Base-by-base conservation (phyloP, 2,797 vertebrate genomes). In the Eulemur rubriventer region DNA sequence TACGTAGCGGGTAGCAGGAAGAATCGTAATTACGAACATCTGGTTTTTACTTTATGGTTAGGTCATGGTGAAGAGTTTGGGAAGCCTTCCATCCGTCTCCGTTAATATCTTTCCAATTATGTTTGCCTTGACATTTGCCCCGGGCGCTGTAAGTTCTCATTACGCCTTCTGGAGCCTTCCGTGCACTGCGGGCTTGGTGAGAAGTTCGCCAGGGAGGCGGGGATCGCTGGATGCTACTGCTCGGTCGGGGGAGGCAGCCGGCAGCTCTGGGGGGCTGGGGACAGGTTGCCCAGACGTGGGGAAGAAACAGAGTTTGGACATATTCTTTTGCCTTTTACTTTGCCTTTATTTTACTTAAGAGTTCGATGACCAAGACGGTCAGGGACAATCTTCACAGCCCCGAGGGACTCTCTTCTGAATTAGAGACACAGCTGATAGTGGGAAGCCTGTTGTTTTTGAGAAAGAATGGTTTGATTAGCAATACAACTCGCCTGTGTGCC, bases 61-160 rank as follows among this genome's bases (percentile, higher is more conserved):
- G 84, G 46, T 78, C 72, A 46, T 85, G 85, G 55, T 87, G 28
- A 75, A 30, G 30, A 57, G 91, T 95, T 94, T 63, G 85, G 91
- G 83, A 95, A 82, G 38, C 38, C 72, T 75, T 78, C 78, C n/a
- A 59, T 75, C 43, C 59, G n/a, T 85, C 61, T 94, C 87, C 67
- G 48, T 55, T 89, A 85, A 86, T 85, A 92, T 95, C 86, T 94
- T 94, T 96, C 88, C 93, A 84, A 67, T 95, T 83, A n/a, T 73
- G n/a, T 94, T 86, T 91, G 80, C 52, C 20, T 83, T 87, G 65
- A 86, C 76, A 84, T 95, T 92, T 94, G n/a, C 52, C 38, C 76
- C 63, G 24, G 65, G 38, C 11, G 35, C 43, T 67, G 7, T 41
- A 67, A n/a, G 33, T 90, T 95, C 85, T 90, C 24, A 2, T 78